These are phyloP conservation scores for Apaloderma vittatum DNA, from an alignment of 2,113 vertebrate species.

Conservation along the genomic window DNA sequence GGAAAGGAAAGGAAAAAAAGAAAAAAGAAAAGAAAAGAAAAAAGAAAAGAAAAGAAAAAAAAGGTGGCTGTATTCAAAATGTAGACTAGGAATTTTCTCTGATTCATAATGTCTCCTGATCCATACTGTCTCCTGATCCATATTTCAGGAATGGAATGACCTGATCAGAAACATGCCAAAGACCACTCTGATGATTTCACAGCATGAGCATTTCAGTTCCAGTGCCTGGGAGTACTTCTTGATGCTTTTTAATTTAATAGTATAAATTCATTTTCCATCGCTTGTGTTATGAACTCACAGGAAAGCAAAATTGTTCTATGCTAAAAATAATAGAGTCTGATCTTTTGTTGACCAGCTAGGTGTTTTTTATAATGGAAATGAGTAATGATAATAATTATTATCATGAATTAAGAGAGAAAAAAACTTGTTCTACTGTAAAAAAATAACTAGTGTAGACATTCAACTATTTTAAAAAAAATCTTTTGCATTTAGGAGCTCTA, in stretches of 20 bases:
- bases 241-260: neutral
- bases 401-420: neutral
- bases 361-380: neutral
- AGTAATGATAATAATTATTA: neutral
- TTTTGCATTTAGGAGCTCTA: neutral
- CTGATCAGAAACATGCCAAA: neutral
- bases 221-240: neutral
- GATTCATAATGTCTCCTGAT: neutral
- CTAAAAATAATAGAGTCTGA: neutral
- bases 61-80: neutral
- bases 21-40: neutral
- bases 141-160: neutral
- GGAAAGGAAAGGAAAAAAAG: too few relatives aligned
- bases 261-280: neutral
- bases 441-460: neutral
- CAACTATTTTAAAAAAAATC: neutral
- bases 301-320: neutral
- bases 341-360: neutral
- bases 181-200: neutral
- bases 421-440: neutral
- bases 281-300: neutral
- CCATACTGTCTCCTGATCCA: neutral
- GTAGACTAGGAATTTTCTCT: neutral
- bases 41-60: neutral
- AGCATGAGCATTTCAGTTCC: neutral